Evolutionary conservation across 2,888 invertebrate genomes (phyloP).

Genomic region (Theretra japonica): DNA sequence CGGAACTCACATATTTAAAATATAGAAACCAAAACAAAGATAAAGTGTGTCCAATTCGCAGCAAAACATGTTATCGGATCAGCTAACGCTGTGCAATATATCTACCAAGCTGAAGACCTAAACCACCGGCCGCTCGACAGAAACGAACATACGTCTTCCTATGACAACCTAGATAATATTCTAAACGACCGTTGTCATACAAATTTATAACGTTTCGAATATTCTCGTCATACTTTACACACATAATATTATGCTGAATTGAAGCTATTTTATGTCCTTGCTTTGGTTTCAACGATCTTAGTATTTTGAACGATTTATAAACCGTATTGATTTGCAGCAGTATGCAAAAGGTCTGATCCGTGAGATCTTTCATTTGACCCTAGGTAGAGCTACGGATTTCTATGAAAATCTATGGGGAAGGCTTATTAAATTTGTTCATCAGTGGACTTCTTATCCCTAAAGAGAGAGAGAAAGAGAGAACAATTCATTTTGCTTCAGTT

Average conservation of each 20-base stretch:
- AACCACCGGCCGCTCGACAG: not conserved
- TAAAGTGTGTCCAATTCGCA: constrained; percentile 44
- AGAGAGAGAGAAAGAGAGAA: too few species aligned
- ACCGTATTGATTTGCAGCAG: too few species aligned
- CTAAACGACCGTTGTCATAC: constrained; percentile 24
- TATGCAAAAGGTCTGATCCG: too few species aligned
- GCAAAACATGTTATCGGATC: constrained; percentile 55
- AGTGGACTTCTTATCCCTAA: too few species aligned
- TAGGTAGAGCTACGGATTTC: too few species aligned
- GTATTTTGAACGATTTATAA: not conserved
- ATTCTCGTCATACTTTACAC: constrained; percentile 4
- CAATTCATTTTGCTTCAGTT: too few species aligned
- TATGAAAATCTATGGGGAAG: too few species aligned
- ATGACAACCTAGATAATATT: constrained; percentile 32
- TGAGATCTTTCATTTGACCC: too few species aligned
- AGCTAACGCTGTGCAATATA: constrained; percentile 9
- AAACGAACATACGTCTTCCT: constrained; percentile 27
- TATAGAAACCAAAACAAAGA: not conserved
- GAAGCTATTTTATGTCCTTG: not conserved
- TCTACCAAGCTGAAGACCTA: constrained; percentile 20
- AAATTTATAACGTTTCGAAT: constrained; percentile 25
- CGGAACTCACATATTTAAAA: not conserved
- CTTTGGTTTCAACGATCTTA: not conserved
- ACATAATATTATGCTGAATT: not conserved
- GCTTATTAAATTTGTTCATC: too few species aligned